Evolutionary conservation across 2,888 invertebrate species (phyloP).

Genomic region (Yponomeuta malinellus): DNA sequence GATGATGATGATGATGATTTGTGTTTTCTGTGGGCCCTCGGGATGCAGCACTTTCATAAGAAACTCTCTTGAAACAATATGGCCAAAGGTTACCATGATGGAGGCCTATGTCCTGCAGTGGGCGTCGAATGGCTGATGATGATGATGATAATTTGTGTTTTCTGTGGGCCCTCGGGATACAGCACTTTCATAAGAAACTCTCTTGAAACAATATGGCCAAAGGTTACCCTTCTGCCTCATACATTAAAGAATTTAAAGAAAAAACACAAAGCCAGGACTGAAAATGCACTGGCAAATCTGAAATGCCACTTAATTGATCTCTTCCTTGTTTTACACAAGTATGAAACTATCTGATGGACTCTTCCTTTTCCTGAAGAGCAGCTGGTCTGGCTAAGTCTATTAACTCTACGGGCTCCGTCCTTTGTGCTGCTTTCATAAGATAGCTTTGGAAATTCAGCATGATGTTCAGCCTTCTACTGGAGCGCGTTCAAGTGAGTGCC

Average conservation of each 20-base stretch:
- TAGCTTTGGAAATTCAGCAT: background rate
- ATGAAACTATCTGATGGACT: too few relatives aligned
- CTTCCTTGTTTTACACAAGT: too few relatives aligned
- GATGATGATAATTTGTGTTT: background rate
- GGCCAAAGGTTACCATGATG: background rate
- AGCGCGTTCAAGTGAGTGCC: conserved; percentile 3
- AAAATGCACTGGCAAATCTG: too few relatives aligned
- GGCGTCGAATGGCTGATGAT: too few relatives aligned
- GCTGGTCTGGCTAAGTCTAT: too few relatives aligned
- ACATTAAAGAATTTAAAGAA: too few relatives aligned
- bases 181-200: background rate
- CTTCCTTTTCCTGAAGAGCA: too few relatives aligned
- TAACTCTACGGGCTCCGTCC: background rate
- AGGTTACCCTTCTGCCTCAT: background rate
- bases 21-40: background rate
- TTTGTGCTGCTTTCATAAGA: background rate
- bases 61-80: background rate
- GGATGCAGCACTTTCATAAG: background rate
- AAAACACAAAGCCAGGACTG: too few relatives aligned
- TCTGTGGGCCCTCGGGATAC: background rate
- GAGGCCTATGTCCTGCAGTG: too few relatives aligned
- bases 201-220: background rate
- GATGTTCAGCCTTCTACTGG: background rate
- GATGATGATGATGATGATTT: background rate
- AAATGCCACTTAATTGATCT: too few relatives aligned